Conservation (phyloP, 2,888 invertebrate genomes). For the Perizoma flavofasciatum region DNA sequence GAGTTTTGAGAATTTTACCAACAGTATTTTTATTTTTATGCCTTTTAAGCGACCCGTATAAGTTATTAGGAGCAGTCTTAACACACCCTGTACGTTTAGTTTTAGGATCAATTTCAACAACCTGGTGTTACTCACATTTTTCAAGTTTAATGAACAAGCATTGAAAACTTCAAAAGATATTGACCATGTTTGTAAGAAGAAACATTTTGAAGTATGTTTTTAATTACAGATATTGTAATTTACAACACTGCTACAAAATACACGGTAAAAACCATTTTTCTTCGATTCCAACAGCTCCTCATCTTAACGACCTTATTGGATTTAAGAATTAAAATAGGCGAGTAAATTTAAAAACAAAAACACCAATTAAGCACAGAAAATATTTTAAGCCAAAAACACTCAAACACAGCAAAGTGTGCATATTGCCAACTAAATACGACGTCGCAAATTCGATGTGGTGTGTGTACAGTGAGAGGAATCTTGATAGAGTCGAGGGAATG, state of each 20-base stretch:
- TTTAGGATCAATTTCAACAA: too few relatives aligned
- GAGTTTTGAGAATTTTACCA: too few relatives aligned
- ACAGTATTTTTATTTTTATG: too few relatives aligned
- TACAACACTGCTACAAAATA: constrained; percentile 1
- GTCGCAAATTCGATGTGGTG: constrained; percentile 26
- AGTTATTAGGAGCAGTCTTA: too few relatives aligned
- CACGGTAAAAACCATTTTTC: constrained; percentile 2
- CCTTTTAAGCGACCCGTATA: too few relatives aligned
- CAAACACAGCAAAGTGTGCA: constrained; percentile 18
- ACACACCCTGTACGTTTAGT: too few relatives aligned
- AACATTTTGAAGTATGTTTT: too few relatives aligned
- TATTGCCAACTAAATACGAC: constrained; percentile 22
- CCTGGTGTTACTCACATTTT: too few relatives aligned
- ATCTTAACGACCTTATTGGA: constrained; percentile 21
- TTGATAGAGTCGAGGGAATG: constrained; percentile 22
- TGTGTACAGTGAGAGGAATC: constrained; percentile 24
- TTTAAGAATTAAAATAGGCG: constrained; percentile 4
- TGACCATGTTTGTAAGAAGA: too few relatives aligned
- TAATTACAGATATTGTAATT: not conserved
- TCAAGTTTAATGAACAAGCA: too few relatives aligned
- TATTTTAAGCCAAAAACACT: constrained; percentile 23
- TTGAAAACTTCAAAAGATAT: too few relatives aligned
- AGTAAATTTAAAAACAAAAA: not conserved
- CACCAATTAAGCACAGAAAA: constrained; percentile 21
- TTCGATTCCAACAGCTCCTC: constrained; percentile 28